phyloP scores from a whole-genome alignment of 2,797 vertebrate genomes.

The Sebastiscus tertius region DNA sequence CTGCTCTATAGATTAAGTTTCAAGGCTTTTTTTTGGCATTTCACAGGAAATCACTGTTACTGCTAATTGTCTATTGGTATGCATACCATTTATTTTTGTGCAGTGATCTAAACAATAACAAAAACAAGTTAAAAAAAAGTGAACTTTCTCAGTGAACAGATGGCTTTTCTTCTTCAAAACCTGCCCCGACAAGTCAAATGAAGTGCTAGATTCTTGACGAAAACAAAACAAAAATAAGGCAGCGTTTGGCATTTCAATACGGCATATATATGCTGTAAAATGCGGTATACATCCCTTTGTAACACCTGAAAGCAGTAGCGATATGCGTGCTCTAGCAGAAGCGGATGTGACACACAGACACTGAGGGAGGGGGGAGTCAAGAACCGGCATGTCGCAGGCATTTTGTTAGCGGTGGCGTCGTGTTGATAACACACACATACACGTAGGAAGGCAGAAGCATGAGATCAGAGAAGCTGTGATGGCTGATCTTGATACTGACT shows the following conservation, averaged over 20 bases:
- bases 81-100: slow-evolving; percentile 63
- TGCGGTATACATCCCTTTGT: slow-evolving; percentile 73
- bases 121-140: slow-evolving; percentile 18
- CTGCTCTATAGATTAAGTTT: slow-evolving; percentile 58
- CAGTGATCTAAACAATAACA: slow-evolving; percentile 63
- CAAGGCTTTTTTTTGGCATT: slow-evolving; percentile 69
- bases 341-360: slow-evolving; percentile 54
- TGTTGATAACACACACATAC: slow-evolving; percentile 51
- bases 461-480: slow-evolving; percentile 54
- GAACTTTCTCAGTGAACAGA: slow-evolving; percentile 40
- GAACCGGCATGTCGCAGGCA: slow-evolving; percentile 62
- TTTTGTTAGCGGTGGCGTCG: slow-evolving; percentile 41
- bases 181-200: slow-evolving; percentile 31
- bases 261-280: slow-evolving; percentile 76
- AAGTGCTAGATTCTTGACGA: slow-evolving; percentile 55
- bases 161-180: slow-evolving; percentile 56
- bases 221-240: slow-evolving; percentile 80
- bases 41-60: slow-evolving; percentile 60
- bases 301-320: slow-evolving; percentile 77
- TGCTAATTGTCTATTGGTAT: slow-evolving; percentile 56
- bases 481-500: slow-evolving; percentile 57
- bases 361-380: slow-evolving; percentile 29
- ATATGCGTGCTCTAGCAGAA: slow-evolving; percentile 67
- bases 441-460: slow-evolving; percentile 62
- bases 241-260: slow-evolving; percentile 84